A percentile compares a stretch with the other conserved stretches of the same genome.
Evolutionary conservation across 2,888 invertebrate species (phyloP).

Genomic region (Scaptomyza flava): DNA sequence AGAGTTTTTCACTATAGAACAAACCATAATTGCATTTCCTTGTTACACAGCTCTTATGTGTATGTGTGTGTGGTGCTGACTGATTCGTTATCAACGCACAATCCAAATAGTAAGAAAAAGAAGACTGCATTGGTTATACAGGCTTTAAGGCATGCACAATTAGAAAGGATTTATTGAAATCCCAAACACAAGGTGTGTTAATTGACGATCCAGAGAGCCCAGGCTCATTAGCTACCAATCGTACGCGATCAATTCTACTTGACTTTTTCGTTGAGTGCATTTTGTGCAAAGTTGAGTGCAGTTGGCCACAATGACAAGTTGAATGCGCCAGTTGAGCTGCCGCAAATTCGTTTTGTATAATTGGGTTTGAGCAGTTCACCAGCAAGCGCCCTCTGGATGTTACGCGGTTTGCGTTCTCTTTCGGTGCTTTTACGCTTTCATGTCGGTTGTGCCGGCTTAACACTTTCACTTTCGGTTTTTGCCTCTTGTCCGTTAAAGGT

Average conservation of each 20-base stretch:
- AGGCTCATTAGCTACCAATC: too few relatives aligned
- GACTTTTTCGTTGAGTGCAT: constrained; percentile 2
- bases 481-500: neutral
- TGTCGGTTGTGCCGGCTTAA: neutral
- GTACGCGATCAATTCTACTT: too few relatives aligned
- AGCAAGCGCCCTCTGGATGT: constrained; percentile 47
- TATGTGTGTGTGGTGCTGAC: neutral
- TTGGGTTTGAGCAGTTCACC: constrained; percentile 30
- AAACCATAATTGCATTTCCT: constrained; percentile 77
- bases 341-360: constrained; percentile 37
- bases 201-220: too few relatives aligned
- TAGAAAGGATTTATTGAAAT: too few relatives aligned
- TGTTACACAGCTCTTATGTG: constrained; percentile 53
- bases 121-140: too few relatives aligned
- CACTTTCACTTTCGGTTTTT: neutral
- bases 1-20: constrained; percentile 51
- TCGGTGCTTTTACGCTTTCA: neutral
- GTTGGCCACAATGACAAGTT: constrained; percentile 16
- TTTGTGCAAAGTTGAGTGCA: neutral
- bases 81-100: too few relatives aligned
- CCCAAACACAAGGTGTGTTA: too few relatives aligned
- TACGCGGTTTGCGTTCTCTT: constrained; percentile 2
- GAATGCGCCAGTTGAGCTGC: constrained; percentile 8
- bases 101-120: too few relatives aligned
- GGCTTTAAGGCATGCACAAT: too few relatives aligned